Conservation (phyloP, 2,113 vertebrate genomes). For the Chaenogobius annularis region DNA sequence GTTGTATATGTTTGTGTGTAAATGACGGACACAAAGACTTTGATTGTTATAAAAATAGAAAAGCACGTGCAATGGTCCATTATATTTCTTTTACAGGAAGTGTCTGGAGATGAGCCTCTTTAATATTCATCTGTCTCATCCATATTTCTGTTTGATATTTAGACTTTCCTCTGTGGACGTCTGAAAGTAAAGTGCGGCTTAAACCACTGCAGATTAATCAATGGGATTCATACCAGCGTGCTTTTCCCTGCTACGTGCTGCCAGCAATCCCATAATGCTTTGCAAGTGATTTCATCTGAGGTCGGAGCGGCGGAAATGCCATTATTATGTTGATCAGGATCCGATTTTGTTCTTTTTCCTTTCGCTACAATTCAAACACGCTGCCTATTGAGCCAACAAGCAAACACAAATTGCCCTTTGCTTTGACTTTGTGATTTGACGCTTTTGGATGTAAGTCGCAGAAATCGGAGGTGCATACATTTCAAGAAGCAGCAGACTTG, state of each 20-base stretch:
- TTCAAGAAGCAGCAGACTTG: background rate
- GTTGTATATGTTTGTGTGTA: background rate
- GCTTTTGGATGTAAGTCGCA: background rate
- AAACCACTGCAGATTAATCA: constrained; percentile 58
- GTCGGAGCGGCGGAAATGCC: constrained; percentile 32
- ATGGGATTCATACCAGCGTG: constrained; percentile 45
- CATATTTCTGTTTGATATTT: constrained; percentile 67
- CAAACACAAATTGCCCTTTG: constrained; percentile 26
- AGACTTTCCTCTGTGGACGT: constrained; percentile 48
- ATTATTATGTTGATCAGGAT: constrained; percentile 46
- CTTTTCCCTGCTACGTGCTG: constrained; percentile 45
- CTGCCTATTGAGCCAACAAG: background rate
- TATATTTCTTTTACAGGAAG: constrained; percentile 48
- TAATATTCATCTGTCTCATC: constrained; percentile 58
- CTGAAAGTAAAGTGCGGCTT: constrained; percentile 53
- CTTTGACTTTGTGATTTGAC: background rate
- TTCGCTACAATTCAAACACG: constrained; percentile 29
- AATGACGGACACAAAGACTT: constrained; percentile 29
- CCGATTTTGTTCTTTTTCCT: constrained; percentile 27
- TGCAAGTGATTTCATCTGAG: constrained; percentile 51
- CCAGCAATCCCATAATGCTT: constrained; percentile 36
- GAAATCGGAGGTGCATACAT: background rate
- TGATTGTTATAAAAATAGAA: constrained; percentile 34
- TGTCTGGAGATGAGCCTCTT: constrained; percentile 41
- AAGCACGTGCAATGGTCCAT: constrained; percentile 24